Percentiles rank a stretch among this genome's conserved stretches.
Evolutionary conservation across 2,888 invertebrate genomes (phyloP).

Genomic region (Scrobipalpa costella): DNA sequence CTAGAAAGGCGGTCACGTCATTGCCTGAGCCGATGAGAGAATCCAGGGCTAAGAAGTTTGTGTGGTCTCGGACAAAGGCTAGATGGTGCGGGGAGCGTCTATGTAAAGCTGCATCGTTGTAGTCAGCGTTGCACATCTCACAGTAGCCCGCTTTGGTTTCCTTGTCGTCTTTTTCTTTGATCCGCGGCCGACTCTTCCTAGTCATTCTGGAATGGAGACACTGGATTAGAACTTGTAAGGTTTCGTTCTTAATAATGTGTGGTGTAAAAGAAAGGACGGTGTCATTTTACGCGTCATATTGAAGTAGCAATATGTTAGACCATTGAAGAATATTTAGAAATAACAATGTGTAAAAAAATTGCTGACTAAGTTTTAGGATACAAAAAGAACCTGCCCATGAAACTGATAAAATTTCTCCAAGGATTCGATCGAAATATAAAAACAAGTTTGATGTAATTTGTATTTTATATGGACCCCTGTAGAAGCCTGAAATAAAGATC

Average conservation of each 20-base stretch:
- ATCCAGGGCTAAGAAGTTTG: constrained; percentile 88
- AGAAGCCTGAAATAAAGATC: too few relatives aligned
- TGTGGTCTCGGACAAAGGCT: constrained; percentile 86
- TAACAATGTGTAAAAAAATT: too few relatives aligned
- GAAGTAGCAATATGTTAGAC: too few relatives aligned
- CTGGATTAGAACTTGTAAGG: constrained; percentile 1
- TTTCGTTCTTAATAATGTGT: neutral
- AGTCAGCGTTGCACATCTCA: constrained; percentile 90
- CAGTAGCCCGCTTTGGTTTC: constrained; percentile 84
- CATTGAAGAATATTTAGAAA: too few relatives aligned
- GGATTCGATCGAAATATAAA: too few relatives aligned
- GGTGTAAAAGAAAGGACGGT: too few relatives aligned
- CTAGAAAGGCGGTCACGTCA: constrained; percentile 85
- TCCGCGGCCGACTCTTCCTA: constrained; percentile 72
- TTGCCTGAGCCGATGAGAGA: constrained; percentile 84
- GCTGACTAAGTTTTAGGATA: too few relatives aligned
- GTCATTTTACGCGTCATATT: too few relatives aligned
- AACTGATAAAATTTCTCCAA: too few relatives aligned
- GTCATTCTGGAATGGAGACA: constrained; percentile 74
- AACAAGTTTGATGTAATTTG: too few relatives aligned
- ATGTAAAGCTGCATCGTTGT: constrained; percentile 85
- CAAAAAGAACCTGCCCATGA: too few relatives aligned
- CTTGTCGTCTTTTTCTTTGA: constrained; percentile 70
- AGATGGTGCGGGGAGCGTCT: constrained; percentile 87
- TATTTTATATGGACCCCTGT: too few relatives aligned